Base-by-base conservation (phyloP, 2,113 vertebrate species). In the Neogale vison region DNA sequence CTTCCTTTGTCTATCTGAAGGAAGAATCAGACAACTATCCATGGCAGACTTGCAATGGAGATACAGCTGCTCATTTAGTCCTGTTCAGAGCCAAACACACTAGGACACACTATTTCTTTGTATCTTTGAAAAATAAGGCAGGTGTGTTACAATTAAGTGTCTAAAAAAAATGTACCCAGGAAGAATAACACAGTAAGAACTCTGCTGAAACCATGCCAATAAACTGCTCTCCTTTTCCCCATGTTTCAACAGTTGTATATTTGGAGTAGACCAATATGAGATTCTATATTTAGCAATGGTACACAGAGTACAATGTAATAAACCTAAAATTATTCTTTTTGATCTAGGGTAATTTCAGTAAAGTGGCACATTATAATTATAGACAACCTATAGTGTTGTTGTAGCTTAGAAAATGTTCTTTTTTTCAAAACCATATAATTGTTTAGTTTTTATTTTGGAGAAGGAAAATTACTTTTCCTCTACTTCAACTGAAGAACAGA, bases 331-430 rank as follows among this genome's bases (percentile, higher is more conserved):
- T 94, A 93, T 85, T 97, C 93, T 76, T 96, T 95, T 15, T 87
- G 88, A 96, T 74, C 92, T 84, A 90, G 9, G 65, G 47, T 69
- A 98, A 98, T 89, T 97, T 71, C 88, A 92, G 80, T 80, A 93
- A 98, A 96, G 94, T 87, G 79, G 59, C 9, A 4, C 69, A 96
- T 91, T 98, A 91, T 98, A 98, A 98, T 98, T 98, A 97, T 4
- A 97, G 83, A 42, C 89, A 90, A 36, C 98, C 95, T 83, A 42
- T 5, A 39, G 98, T 92, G 95, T 88, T 98, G 95, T 91, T 96
- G 67, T 11, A 96, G 82, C 95, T 95, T 95, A 97, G 89, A 98
- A 97, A 96, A 97, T 90, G 55, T 59, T 74, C 84, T 96, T 80
- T 95, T 79, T 87, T 55, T 24, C 93, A 50, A 67, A 92, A 88